phyloP scores from a whole-genome alignment of 2,797 vertebrate genomes.

The Dryobates pubescens region DNA sequence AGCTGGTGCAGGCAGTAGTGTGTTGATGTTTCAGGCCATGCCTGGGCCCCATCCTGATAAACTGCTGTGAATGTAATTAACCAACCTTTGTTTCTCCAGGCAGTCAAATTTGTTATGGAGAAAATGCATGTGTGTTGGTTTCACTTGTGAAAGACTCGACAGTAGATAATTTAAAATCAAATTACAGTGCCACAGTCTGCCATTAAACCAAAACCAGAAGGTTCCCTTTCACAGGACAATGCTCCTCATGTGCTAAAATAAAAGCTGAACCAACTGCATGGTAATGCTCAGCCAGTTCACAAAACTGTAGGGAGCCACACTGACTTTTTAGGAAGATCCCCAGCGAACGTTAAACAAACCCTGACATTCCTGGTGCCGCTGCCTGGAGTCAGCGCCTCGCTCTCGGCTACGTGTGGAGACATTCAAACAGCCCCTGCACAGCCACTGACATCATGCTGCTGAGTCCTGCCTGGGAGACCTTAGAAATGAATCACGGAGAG shows the following conservation, averaged over 20 bases:
- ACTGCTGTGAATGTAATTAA: constrained; percentile 34
- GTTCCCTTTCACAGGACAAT: constrained; percentile 27
- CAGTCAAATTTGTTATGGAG: constrained; percentile 37
- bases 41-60: not conserved
- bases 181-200: not conserved
- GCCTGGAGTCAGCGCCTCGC: not conserved
- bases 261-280: constrained; percentile 12
- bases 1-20: constrained; percentile 9
- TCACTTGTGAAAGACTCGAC: not conserved
- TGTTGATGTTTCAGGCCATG: constrained; percentile 7
- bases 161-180: constrained; percentile 46
- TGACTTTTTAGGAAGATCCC: constrained; percentile 55
- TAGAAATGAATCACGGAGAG: not conserved
- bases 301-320: not conserved
- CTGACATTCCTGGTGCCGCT: not conserved
- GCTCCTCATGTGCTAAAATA: constrained; percentile 10
- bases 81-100: constrained; percentile 49
- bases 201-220: not conserved
- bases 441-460: not conserved
- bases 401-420: not conserved
- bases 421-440: constrained; percentile 9
- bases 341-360: constrained; percentile 34
- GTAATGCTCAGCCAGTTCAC: not conserved
- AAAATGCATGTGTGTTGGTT: constrained; percentile 3
- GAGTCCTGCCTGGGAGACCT: not conserved